Evolutionary conservation across 2,888 invertebrate species (phyloP), one percentile per base, ranked within the genome.

Genomic region (Idaea biselata): DNA sequence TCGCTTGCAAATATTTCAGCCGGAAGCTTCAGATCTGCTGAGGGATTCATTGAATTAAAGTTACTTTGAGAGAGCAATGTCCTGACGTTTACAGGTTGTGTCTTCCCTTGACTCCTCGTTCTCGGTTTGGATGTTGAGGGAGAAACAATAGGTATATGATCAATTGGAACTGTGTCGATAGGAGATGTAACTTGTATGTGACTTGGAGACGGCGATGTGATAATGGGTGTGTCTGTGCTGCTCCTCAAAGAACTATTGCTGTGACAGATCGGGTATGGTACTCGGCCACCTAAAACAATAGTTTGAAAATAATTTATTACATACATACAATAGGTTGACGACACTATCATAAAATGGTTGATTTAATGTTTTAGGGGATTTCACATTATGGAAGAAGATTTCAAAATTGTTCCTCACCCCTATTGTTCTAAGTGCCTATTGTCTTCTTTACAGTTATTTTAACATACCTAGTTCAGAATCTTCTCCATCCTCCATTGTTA

Each of bases 1-100:
- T 93, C 93, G 71, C 90, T 91, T 58, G 93, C 93, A 78, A 93
- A 93, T 76, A 93, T 93, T 67, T 93, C 90, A 62, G 89, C 91
- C 7, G 93, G 93, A 25, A 93, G 79, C 72, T 83, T 91, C 66
- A 90, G 81, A 69, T 92, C 92, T 62, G 89, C 86, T 44, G 91
- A 75, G 60, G 88, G 88, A 58, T 88, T 87, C 66, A 91, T 75
- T 17, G 77, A 64, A 67, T 88, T 86, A 62, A 81, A 92, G 73
- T 81, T 85, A 63, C 78, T 83, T 6, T 82, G 73, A 60, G 82
- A 77, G 33, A 80, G 70, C 53, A 85, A 68, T 31, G 71, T 77
- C 70, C 82, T 89, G 16, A 70, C 71, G 59, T 68, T 75, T 53
- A 78, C 59, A 54, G 66, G 66, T 55, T 75, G 60, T 44, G 63